A percentile compares a stretch with the other conserved stretches of the same genome.
These are phyloP conservation scores for Pomatorhinus ruficollis DNA, from an alignment of 2,113 vertebrate genomes.

Conservation along the genomic window DNA sequence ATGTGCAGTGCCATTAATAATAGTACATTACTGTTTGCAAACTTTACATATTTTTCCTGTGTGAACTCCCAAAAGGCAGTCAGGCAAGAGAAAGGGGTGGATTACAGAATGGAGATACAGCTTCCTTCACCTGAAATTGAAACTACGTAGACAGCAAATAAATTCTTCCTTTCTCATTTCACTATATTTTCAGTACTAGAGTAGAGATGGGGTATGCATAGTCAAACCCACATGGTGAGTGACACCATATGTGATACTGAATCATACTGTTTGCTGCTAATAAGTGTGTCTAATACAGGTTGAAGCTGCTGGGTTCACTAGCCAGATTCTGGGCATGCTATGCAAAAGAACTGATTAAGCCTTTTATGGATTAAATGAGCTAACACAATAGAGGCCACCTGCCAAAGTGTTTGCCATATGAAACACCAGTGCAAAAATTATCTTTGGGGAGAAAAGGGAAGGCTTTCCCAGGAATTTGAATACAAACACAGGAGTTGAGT, in stretches of 20 bases:
- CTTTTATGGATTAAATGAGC: not conserved
- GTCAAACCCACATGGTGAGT: not conserved
- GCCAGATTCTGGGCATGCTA: not conserved
- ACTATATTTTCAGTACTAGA: not conserved
- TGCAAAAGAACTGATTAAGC: slow-evolving; percentile 18
- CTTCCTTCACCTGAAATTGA: not conserved
- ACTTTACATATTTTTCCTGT: not conserved
- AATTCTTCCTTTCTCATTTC: not conserved
- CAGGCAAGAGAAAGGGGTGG: not conserved
- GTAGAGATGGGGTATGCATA: not conserved
- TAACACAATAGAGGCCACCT: slow-evolving; percentile 9
- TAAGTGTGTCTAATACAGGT: slow-evolving; percentile 6
- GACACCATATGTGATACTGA: not conserved
- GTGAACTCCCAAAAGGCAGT: not conserved
- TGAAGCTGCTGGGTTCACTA: not conserved
- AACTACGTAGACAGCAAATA: not conserved
- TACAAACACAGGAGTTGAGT: not conserved
- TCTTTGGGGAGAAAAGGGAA: not conserved
- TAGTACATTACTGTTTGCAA: not conserved
- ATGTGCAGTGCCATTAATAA: not conserved
- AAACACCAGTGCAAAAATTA: slow-evolving; percentile 7
- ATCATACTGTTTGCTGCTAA: not conserved
- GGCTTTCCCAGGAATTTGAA: not conserved
- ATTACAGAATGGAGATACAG: not conserved
- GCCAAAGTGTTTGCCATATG: not conserved